Evolutionary conservation across 2,888 invertebrate species (phyloP).

Genomic region (Syrphus vitripennis): DNA sequence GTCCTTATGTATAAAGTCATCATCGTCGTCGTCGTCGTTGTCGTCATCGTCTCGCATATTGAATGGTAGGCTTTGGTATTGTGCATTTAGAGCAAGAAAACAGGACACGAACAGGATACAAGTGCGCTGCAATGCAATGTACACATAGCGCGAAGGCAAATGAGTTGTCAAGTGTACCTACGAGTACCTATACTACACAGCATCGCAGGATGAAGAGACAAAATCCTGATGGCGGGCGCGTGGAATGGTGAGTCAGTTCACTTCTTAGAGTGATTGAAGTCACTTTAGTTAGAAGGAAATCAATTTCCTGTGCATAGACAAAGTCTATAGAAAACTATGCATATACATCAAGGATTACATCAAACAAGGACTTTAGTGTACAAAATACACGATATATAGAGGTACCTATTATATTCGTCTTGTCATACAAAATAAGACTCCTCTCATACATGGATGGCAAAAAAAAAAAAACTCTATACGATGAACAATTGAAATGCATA

Average conservation of each 20-base stretch:
- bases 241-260: not conserved
- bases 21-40: too few relatives aligned
- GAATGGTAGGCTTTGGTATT: conserved; percentile 40
- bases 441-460: not conserved
- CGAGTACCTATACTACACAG: not conserved
- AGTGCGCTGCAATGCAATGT: not conserved
- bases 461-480: not conserved
- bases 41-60: conserved; percentile 57
- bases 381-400: not conserved
- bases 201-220: not conserved
- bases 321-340: conserved; percentile 10
- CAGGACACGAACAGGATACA: not conserved
- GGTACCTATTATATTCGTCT: too few relatives aligned
- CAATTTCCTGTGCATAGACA: conserved; percentile 58
- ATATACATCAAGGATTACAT: conserved; percentile 38
- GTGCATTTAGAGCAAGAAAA: conserved; percentile 22
- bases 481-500: conserved; percentile 53
- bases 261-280: conserved; percentile 36
- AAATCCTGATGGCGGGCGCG: not conserved
- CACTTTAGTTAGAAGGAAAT: conserved; percentile 56
- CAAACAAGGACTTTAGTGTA: conserved; percentile 27
- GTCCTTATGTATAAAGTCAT: conserved; percentile 54
- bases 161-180: conserved; percentile 49
- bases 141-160: conserved; percentile 61
- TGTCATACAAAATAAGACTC: not conserved